Conservation (phyloP, 2,113 vertebrate genomes). For the Notiomystis cincta region DNA sequence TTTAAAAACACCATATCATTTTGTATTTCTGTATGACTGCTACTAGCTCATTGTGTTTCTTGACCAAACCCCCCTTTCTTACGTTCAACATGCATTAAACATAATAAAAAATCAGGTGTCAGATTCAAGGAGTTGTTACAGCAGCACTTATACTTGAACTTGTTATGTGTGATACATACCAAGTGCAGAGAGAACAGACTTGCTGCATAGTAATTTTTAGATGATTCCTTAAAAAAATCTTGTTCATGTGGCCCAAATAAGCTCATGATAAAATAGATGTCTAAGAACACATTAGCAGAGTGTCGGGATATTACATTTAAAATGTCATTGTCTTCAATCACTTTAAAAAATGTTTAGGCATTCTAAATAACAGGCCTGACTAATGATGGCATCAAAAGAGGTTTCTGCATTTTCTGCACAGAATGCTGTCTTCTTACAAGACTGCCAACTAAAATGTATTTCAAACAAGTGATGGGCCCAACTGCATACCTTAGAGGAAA, state of each 20-base stretch:
- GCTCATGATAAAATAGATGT: neutral
- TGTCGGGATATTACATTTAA: neutral
- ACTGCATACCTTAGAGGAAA: neutral
- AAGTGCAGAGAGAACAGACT: neutral
- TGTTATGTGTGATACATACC: neutral
- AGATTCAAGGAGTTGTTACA: neutral
- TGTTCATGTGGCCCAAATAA: neutral
- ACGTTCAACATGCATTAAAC: neutral
- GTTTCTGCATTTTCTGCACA: neutral
- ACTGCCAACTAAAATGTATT: neutral
- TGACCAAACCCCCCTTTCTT: neutral
- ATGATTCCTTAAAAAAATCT: neutral
- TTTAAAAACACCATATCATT: neutral
- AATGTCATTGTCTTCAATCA: conserved; percentile 18
- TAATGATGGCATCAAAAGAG: neutral
- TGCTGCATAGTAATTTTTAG: conserved; percentile 15
- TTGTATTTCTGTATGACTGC: neutral
- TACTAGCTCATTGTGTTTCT: neutral
- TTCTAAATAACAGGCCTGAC: neutral
- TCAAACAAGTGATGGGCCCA: neutral
- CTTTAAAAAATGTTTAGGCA: neutral
- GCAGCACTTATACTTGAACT: neutral
- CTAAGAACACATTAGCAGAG: neutral
- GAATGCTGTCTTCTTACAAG: neutral
- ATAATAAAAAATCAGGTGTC: neutral